These are phyloP conservation scores for Antennarius maculatus DNA, from an alignment of 2,797 vertebrate genomes.

Conservation along the genomic window DNA sequence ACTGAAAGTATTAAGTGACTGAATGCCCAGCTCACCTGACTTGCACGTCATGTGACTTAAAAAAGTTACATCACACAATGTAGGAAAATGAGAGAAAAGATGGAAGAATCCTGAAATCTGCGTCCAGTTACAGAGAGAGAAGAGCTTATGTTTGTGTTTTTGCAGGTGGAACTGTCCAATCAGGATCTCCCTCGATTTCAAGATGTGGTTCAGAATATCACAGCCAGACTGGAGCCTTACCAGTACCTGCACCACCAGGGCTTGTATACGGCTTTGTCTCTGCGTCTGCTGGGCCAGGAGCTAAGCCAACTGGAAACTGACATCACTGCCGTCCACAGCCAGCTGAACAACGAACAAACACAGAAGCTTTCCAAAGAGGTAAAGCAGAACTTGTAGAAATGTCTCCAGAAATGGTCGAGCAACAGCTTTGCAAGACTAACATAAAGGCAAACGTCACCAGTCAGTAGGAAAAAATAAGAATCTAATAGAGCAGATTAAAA, in stretches of 20 bases:
- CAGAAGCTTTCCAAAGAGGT: slow-evolving; percentile 70
- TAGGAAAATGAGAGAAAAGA: too few species aligned
- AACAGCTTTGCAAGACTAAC: not conserved
- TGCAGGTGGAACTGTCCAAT: slow-evolving; percentile 56
- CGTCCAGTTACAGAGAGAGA: too few species aligned
- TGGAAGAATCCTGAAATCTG: too few species aligned
- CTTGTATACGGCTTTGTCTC: slow-evolving; percentile 62
- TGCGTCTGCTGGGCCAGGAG: slow-evolving; percentile 62
- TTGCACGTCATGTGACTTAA: too few species aligned
- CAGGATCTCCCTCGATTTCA: slow-evolving; percentile 60
- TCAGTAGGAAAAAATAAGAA: too few species aligned
- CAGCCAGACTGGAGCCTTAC: slow-evolving; percentile 59
- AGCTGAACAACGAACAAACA: slow-evolving; percentile 48
- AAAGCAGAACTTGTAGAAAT: not conserved
- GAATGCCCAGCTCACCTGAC: too few species aligned
- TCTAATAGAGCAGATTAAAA: too few species aligned
- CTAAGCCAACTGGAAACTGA: slow-evolving; percentile 61
- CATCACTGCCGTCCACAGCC: slow-evolving; percentile 45
- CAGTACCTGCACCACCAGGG: slow-evolving; percentile 67
- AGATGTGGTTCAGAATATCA: slow-evolving; percentile 57
- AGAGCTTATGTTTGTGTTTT: not conserved
- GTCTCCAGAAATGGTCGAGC: not conserved
- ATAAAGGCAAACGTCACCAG: not conserved
- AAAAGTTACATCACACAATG: too few species aligned
- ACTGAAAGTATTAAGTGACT: too few species aligned